Percentiles rank a stretch among this genome's conserved stretches.
phyloP scores from a whole-genome alignment of 2,797 vertebrate genomes.

The Anguilla megastoma region DNA sequence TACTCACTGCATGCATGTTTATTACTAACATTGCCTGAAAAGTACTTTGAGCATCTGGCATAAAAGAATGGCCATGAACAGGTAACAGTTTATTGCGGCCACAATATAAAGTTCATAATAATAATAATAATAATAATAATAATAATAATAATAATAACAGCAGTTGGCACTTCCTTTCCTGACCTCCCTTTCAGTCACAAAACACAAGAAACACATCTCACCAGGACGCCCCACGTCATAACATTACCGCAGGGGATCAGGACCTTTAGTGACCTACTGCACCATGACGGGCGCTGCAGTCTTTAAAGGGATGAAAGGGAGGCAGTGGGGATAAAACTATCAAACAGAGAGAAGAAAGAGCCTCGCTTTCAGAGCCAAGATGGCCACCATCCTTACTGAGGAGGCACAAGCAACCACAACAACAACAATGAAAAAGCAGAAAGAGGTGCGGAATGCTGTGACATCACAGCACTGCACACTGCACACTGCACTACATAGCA shows the following conservation, averaged over 20 bases:
- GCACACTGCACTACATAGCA: too few relatives aligned
- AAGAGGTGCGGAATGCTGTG: too few relatives aligned
- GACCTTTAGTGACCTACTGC: slow-evolving; percentile 17
- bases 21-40: too few relatives aligned
- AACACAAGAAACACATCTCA: neutral
- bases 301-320: slow-evolving; percentile 4
- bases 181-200: neutral
- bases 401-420: neutral
- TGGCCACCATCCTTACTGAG: neutral
- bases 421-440: neutral
- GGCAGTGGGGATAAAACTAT: neutral
- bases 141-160: neutral
- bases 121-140: neutral
- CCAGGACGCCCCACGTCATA: neutral
- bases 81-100: too few relatives aligned
- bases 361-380: neutral
- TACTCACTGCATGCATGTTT: too few relatives aligned
- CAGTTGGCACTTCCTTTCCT: neutral
- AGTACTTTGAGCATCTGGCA: too few relatives aligned
- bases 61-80: too few relatives aligned
- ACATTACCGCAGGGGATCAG: neutral
- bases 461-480: neutral
- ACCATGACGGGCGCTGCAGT: too few relatives aligned
- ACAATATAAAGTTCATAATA: too few relatives aligned
- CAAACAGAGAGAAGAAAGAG: neutral